Evolutionary conservation across 1,140 invertebrate genomes (phyloP), one percentile per base, ranked within the genome.

Genomic region (Anastrepha ludens): DNA sequence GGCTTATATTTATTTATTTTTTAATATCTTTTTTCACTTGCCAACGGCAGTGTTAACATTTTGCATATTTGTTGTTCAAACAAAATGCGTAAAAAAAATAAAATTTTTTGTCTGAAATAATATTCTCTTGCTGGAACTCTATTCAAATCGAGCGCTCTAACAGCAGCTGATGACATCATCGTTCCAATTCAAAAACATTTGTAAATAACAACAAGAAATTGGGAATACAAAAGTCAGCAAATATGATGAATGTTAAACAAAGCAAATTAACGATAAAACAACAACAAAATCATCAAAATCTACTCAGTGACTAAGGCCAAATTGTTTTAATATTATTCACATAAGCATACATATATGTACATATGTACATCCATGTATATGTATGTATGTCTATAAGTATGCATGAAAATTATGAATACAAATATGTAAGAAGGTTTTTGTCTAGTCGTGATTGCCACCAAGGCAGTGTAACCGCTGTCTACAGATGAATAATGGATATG

Each of bases 101-200:
- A 55, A 3, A 2, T 55, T 55, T 55, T 55, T 6, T 7, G 6
- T 70, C 5, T 47, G 41, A 29, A 39, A n/a, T 20, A 6, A 65
- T 8, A 6, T 74, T 44, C 29, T 74, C 17, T 15, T 39, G 6
- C 44, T 74, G 67, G 41, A 74, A 47, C 15, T 9, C 3, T 41
- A 44, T 47, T 74, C 8, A 47, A 47, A 47, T n/a, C 15, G 15
- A 74, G 15, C 67, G 67, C 44, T 78, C 47, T 29, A 81, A 20
- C n/a, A 55, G n/a, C 47, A 55, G 17, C 47, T 81, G 74, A 81
- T 81, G 74, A 81, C 74, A 81, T 81, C 74, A 81, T 81, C 74
- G 47, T 20, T 81, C 74, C 17, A 81, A 81, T 47, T 55, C 15
- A 55, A 44, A 55, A 58, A 2, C 74, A 81, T 47, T n/a, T 41